Percentiles rank a stretch among this genome's conserved stretches.
Conservation (phyloP, 30 jellyfish, hydroid and myxozoan genomes). For the Rhopilema esculentum region DNA sequence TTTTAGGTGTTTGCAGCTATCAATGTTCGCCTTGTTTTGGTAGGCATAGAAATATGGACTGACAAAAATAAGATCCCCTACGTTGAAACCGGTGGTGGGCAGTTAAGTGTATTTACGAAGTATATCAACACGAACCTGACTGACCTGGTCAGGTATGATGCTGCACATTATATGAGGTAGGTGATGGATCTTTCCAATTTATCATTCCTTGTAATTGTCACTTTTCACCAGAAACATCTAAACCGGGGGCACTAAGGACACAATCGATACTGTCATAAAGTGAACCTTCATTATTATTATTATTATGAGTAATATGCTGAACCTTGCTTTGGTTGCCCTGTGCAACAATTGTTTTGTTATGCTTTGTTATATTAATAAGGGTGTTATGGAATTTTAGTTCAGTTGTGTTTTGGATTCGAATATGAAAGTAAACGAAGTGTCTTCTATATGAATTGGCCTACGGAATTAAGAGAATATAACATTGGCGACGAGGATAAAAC, state of each 20-base stretch:
- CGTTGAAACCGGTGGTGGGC: constrained; percentile 10
- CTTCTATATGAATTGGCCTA: too few species aligned
- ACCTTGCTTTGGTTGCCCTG: too few species aligned
- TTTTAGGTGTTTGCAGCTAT: constrained; percentile 86
- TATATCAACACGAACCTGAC: constrained; percentile 32
- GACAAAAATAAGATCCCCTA: constrained; percentile 45
- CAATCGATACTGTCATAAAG: too few species aligned
- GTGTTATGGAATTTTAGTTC: too few species aligned
- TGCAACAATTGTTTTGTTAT: too few species aligned
- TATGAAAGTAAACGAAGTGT: too few species aligned
- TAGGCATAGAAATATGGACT: constrained; percentile 85
- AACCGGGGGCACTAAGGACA: background rate
- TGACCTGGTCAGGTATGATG: constrained; percentile 28
- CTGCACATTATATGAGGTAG: constrained; percentile 76
- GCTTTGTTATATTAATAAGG: too few species aligned
- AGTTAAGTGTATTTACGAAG: constrained; percentile 15
- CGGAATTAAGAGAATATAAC: too few species aligned
- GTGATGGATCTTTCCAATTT: background rate
- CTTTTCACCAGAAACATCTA: background rate
- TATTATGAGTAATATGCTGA: too few species aligned
- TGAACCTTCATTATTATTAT: too few species aligned
- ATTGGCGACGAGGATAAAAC: too few species aligned
- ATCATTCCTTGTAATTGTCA: background rate
- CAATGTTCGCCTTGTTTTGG: constrained; percentile 85
- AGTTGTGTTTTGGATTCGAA: too few species aligned